Evolutionary conservation across 1,140 invertebrate species (phyloP), one percentile per base, ranked within the genome.

Genomic region (Aphelinus atriplicis): DNA sequence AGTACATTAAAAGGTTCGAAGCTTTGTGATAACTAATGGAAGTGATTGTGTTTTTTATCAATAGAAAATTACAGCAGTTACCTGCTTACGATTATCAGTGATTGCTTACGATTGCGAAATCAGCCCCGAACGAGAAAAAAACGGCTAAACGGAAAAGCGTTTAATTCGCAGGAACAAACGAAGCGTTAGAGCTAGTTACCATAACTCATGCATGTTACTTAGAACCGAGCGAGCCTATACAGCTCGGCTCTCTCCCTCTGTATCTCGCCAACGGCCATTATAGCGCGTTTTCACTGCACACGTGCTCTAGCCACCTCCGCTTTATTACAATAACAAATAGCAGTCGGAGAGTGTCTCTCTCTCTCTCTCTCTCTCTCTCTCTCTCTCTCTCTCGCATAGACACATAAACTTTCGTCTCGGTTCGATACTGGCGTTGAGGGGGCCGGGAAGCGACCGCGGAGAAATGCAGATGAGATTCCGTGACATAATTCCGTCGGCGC

Each of bases 281-380:
- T n/a, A 66, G 50, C 26, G 62, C 50, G 26, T 72, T 72, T 72
- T 65, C 71, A 72, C 62, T 60, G 43, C 9, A 10, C 51, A 3
- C 48, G 42, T 1, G 5, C 46, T 50, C 47, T 69, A 58, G 50
- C 48, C 9, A 60, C 67, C 9, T 6, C 6, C n/a, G 46, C 47
- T 43, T 70, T 70, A 61, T 65, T 63, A 58, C 62, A 45, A 63
- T 56, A 64, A 58, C 10, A 50, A 51, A 72, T 55, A 26, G n/a
- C 26, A 65, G 43, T 26, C 26, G 26, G 26, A 26, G 26, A 26
- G 26, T 26, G 26, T 26, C 26, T 26, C 26, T 26, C 26, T 26
- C 26, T 26, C 26, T 26, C 26, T 26, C 45, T 57, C 6, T 3
- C 10, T 1, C 5, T 26, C 26, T 26, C 26, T 26, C 26, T 26